A percentile compares a stretch with the other conserved stretches of the same genome.
phyloP scores from a whole-genome alignment of 1,140 invertebrate species.

The Nephila pilipes region DNA sequence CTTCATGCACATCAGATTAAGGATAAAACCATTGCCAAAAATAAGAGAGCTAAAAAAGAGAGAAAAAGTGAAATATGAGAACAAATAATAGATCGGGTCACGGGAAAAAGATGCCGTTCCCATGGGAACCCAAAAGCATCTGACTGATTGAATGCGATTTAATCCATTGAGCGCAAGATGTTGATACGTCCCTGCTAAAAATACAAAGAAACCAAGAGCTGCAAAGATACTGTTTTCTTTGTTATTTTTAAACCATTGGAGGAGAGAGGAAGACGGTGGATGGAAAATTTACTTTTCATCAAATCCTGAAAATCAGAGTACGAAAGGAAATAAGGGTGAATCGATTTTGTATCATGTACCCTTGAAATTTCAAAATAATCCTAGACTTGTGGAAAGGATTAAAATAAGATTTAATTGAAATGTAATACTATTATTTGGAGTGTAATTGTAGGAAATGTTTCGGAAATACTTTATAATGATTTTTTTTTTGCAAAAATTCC shows the following conservation, averaged over 20 bases:
- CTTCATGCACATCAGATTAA: not conserved
- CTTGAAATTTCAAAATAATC: too few species aligned
- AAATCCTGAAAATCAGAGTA: not conserved
- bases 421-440: too few species aligned
- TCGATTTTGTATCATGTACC: too few species aligned
- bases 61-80: constrained; percentile 31
- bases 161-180: constrained; percentile 33
- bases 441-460: too few species aligned
- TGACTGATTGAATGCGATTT: constrained; percentile 36
- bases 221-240: not conserved
- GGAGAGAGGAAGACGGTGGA: not conserved
- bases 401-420: too few species aligned
- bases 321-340: not conserved
- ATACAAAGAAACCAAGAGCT: not conserved
- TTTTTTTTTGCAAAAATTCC: too few species aligned
- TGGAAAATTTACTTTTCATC: constrained; percentile 28
- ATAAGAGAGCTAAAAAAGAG: not conserved
- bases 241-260: not conserved
- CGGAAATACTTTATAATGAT: too few species aligned
- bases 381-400: too few species aligned
- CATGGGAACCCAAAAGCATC: constrained; percentile 32
- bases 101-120: constrained; percentile 15
- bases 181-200: not conserved
- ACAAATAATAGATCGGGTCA: not conserved
- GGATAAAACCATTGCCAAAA: not conserved